A percentile compares a stretch with the other conserved stretches of the same genome.
phyloP scores from a whole-genome alignment of 1,140 invertebrate species.

The Panagrolaimus sp. region DNA sequence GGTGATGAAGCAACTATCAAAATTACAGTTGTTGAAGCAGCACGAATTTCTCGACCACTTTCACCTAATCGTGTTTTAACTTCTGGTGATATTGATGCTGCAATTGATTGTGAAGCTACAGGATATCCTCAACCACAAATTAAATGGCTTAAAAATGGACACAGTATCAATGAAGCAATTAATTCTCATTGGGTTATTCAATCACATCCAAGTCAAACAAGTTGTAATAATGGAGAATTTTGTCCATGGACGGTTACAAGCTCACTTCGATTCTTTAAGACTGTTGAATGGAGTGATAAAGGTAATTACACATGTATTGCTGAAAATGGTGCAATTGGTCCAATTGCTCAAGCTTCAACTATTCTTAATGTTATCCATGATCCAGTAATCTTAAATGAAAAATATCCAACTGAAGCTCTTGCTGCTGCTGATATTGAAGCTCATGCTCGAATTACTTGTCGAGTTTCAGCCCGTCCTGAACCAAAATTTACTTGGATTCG shows the following conservation, averaged over 20 bases:
- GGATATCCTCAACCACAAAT: conserved; percentile 40
- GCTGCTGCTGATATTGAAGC: conserved; percentile 37
- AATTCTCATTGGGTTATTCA: conserved; percentile 23
- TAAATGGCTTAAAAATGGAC: conserved; percentile 39
- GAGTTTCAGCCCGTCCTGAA: conserved; percentile 41
- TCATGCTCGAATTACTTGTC: conserved; percentile 28
- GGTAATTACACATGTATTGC: conserved; percentile 41
- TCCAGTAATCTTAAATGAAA: conserved; percentile 32
- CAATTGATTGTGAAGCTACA: conserved; percentile 34
- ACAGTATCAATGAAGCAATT: conserved; percentile 14
- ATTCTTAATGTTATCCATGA: conserved; percentile 28
- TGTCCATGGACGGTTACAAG: conserved; percentile 21
- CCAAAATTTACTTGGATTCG: conserved; percentile 34
- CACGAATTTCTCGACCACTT: conserved; percentile 22
- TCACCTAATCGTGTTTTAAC: conserved; percentile 15
- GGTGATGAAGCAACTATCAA: conserved; percentile 32
- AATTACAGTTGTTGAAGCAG: conserved; percentile 35
- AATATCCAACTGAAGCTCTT: conserved; percentile 21
- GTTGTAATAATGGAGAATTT: conserved; percentile 18
- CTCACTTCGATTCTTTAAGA: conserved; percentile 23
- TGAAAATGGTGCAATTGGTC: conserved; percentile 18
- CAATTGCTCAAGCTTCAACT: not conserved
- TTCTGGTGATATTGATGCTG: conserved; percentile 24
- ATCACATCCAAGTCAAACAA: not conserved
- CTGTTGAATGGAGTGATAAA: conserved; percentile 38